These are phyloP conservation scores for Thelaira solivaga DNA, from an alignment of 2,888 invertebrate genomes.

Conservation along the genomic window DNA sequence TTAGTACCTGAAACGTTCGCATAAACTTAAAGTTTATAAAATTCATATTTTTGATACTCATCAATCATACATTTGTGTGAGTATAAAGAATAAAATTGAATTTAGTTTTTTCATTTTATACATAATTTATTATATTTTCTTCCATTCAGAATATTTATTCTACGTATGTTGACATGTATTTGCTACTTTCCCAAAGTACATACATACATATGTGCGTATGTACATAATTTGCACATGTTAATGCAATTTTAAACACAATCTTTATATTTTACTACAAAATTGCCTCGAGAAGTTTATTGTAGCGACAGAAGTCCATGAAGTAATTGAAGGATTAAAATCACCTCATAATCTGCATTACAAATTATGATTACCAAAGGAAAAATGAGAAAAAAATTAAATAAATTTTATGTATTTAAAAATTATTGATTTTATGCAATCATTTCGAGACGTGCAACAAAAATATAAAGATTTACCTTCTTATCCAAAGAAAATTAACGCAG, in stretches of 20 bases:
- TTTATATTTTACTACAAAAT: conserved; percentile 30
- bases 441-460: too few species aligned
- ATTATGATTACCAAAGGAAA: conserved; percentile 3
- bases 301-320: conserved; percentile 53
- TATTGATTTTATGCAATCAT: too few species aligned
- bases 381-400: neutral
- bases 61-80: too few species aligned
- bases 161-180: neutral
- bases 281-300: conserved; percentile 30
- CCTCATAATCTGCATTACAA: conserved; percentile 39
- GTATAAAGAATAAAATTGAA: neutral
- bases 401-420: too few species aligned
- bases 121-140: conserved; percentile 12
- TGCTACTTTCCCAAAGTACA: neutral
- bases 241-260: neutral
- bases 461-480: too few species aligned
- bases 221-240: neutral
- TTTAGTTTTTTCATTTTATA: neutral
- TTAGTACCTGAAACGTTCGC: too few species aligned
- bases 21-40: too few species aligned
- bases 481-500: too few species aligned
- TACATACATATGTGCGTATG: neutral
- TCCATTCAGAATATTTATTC: neutral
- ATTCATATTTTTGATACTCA: too few species aligned
- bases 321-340: conserved; percentile 53